These are phyloP conservation scores for Calameuta idolon DNA, from an alignment of 2,888 invertebrate species.

Conservation along the genomic window DNA sequence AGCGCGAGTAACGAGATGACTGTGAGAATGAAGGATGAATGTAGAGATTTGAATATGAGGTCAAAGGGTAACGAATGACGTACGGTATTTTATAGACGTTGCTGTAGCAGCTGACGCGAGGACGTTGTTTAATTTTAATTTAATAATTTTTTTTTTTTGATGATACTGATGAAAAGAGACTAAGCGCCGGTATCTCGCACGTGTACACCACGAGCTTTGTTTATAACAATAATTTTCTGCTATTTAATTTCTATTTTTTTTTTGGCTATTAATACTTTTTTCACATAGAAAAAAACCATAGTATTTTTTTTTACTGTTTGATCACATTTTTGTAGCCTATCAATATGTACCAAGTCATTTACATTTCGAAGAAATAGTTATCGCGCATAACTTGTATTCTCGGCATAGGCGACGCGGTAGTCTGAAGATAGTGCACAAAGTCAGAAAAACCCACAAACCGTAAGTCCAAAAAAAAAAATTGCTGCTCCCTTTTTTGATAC, in stretches of 20 bases:
- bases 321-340: slow-evolving; percentile 1
- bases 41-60: background rate
- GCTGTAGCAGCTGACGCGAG: slow-evolving; percentile 8
- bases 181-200: slow-evolving; percentile 54
- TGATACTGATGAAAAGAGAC: slow-evolving; percentile 56
- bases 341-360: slow-evolving; percentile 31
- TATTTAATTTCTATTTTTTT: too few species aligned
- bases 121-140: slow-evolving; percentile 40
- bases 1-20: too few species aligned
- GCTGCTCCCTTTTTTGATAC: too few species aligned
- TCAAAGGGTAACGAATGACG: slow-evolving; percentile 1
- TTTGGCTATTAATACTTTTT: too few species aligned
- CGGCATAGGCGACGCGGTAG: slow-evolving; percentile 12
- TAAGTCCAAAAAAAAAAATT: too few species aligned
- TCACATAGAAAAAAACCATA: too few species aligned
- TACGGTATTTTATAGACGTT: background rate
- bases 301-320: background rate
- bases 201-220: slow-evolving; percentile 39
- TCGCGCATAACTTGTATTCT: slow-evolving; percentile 11
- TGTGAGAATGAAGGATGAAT: too few species aligned
- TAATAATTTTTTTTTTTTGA: slow-evolving; percentile 42
- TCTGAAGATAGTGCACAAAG: slow-evolving; percentile 1
- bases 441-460: too few species aligned
- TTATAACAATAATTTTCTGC: background rate
- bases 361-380: slow-evolving; percentile 17